Conservation (phyloP, 2,113 vertebrate genomes). For the Clarias magur region DNA sequence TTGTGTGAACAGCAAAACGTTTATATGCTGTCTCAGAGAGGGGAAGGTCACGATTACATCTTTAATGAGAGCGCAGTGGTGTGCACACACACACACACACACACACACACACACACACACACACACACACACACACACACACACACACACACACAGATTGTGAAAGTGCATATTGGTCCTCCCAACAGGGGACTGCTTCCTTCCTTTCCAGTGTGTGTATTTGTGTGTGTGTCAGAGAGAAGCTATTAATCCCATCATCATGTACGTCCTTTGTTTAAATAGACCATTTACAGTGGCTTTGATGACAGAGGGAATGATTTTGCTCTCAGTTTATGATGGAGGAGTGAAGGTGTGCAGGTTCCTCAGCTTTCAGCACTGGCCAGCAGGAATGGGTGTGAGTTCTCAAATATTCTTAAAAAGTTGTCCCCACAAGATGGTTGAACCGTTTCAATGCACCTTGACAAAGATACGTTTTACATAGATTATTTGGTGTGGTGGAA, state of each 20-base stretch:
- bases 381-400: background rate
- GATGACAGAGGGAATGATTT: background rate
- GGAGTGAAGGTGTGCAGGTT: background rate
- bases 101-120: conserved; percentile 27
- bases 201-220: background rate
- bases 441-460: background rate
- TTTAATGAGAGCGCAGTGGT: conserved; percentile 51
- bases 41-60: conserved; percentile 55
- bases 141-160: background rate
- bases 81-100: conserved; percentile 12
- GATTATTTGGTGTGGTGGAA: background rate
- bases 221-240: background rate
- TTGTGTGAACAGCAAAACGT: conserved; percentile 40
- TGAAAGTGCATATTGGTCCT: conserved; percentile 29
- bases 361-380: background rate
- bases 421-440: background rate
- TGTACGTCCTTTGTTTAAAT: background rate
- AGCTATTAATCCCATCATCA: background rate
- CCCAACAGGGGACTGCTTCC: conserved; percentile 8
- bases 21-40: conserved; percentile 43
- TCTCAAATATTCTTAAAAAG: background rate
- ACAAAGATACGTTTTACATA: background rate
- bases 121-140: background rate
- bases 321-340: background rate
- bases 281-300: background rate